A percentile compares a stretch with the other conserved stretches of the same genome.
Conservation (phyloP, 2,113 vertebrate species). For the Equus przewalskii region DNA sequence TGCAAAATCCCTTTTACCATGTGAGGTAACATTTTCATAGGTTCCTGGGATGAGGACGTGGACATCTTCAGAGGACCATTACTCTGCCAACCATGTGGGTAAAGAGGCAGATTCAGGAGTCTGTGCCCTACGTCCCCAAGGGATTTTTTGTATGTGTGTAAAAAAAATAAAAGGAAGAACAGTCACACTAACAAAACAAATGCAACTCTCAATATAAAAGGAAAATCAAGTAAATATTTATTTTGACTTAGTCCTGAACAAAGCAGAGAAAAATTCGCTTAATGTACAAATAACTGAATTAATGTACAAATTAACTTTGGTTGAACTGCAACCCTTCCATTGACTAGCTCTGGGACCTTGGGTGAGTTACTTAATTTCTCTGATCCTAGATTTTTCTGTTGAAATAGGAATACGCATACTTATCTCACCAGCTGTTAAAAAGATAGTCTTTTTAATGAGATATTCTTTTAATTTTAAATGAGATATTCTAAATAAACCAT, state of each 20-base stretch:
- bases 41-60: background rate
- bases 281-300: background rate
- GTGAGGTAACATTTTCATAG: too few relatives aligned
- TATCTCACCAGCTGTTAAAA: background rate
- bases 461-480: too few relatives aligned
- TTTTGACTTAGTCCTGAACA: slow-evolving; percentile 47
- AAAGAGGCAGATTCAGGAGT: background rate
- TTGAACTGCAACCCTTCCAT: background rate
- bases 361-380: background rate
- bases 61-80: background rate
- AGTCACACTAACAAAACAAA: background rate
- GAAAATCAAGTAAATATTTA: slow-evolving; percentile 25
- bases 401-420: background rate
- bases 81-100: background rate
- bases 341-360: background rate
- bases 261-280: background rate
- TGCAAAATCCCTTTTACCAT: background rate
- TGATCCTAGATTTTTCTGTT: background rate
- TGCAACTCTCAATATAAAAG: background rate
- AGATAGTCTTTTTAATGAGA: too few relatives aligned
- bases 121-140: background rate
- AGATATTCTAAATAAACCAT: background rate
- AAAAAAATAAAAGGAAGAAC: slow-evolving; percentile 56
- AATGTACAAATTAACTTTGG: background rate
- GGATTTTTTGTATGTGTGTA: slow-evolving; percentile 80